Conservation (phyloP, 2,888 invertebrate genomes). For the Choristoneura rosaceana region DNA sequence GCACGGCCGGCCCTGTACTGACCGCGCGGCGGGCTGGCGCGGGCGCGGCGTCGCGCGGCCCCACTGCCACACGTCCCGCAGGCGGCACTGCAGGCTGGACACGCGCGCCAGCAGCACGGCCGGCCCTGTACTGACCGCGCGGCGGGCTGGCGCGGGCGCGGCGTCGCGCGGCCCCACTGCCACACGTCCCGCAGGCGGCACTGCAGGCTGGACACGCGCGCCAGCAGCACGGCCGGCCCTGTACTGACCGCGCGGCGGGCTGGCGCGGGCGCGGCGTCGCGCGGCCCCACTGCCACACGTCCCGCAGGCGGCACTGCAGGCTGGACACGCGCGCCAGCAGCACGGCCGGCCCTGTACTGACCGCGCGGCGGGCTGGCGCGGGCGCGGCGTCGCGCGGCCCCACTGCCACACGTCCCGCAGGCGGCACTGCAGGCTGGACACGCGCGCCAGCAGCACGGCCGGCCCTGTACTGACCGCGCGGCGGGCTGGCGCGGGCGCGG, state of each 20-base stretch:
- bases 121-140: background rate
- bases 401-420: slow-evolving; percentile 64
- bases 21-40: slow-evolving; percentile 18
- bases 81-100: slow-evolving; percentile 71
- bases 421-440: slow-evolving; percentile 71
- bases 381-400: slow-evolving; percentile 86
- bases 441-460: slow-evolving; percentile 1
- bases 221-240: too few species aligned
- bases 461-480: slow-evolving; percentile 42
- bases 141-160: slow-evolving; percentile 44
- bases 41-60: slow-evolving; percentile 84
- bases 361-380: slow-evolving; percentile 29
- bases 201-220: slow-evolving; percentile 71
- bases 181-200: slow-evolving; percentile 95
- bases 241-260: slow-evolving; percentile 38
- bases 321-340: too few species aligned
- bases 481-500: slow-evolving; percentile 45
- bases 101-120: background rate
- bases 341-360: too few species aligned
- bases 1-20: too few species aligned
- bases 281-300: slow-evolving; percentile 89
- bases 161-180: slow-evolving; percentile 65
- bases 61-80: slow-evolving; percentile 70
- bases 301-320: slow-evolving; percentile 91
- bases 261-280: slow-evolving; percentile 40